Evolutionary conservation across 2,113 vertebrate genomes (phyloP).

Genomic region (Oryzias celebensis): DNA sequence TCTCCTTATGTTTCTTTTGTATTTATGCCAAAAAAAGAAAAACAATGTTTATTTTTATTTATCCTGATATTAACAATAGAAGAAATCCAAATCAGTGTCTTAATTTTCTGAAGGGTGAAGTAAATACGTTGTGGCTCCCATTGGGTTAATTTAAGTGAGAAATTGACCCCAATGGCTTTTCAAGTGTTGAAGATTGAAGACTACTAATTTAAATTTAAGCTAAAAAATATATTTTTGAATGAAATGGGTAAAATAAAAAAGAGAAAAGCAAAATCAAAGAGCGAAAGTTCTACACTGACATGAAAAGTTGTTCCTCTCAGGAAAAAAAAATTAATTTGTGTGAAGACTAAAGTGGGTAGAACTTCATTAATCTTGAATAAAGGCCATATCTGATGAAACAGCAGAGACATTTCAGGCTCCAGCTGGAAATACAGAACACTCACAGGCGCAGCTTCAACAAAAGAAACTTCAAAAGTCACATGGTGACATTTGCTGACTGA

Average conservation of each 20-base stretch:
- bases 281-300: not conserved
- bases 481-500: not conserved
- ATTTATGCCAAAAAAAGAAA: too few species aligned
- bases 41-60: too few species aligned
- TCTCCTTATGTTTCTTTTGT: too few species aligned
- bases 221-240: not conserved
- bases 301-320: not conserved
- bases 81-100: too few species aligned
- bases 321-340: not conserved
- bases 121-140: too few species aligned
- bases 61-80: too few species aligned
- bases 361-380: slow-evolving; percentile 32
- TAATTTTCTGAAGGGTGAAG: too few species aligned
- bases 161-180: too few species aligned
- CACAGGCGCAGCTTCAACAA: not conserved
- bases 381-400: slow-evolving; percentile 29
- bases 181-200: too few species aligned
- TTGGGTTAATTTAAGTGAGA: too few species aligned
- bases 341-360: not conserved
- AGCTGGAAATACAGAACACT: not conserved
- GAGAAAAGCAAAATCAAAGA: too few species aligned
- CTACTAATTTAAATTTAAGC: slow-evolving; percentile 5
- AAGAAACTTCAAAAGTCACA: slow-evolving; percentile 1
- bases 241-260: too few species aligned
- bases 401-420: slow-evolving; percentile 18